Evolutionary conservation across 2,888 invertebrate species (phyloP), one percentile per base, ranked within the genome.

Genomic region (Timema cristinae): DNA sequence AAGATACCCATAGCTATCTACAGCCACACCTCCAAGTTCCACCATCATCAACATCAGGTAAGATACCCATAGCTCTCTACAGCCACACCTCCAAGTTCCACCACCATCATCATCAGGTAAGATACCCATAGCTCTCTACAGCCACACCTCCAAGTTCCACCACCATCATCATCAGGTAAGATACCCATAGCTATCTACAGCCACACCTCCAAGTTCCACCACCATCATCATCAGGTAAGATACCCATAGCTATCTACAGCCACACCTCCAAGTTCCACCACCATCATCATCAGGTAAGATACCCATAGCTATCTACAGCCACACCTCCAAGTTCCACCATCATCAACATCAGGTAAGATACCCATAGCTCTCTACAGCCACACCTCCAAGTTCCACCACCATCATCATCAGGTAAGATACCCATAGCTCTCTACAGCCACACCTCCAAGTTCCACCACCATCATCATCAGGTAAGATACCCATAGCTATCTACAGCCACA

Each of bases 391-490:
- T 91, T 86, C 78, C 93, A 94, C 80, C 93, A 93, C 77, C 93
- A 93, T 79, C 92, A 92, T 79, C 93, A 93, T 80, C 79, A 83
- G 83, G 83, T 80, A 73, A 68, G 69, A 51, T 61, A 15, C 66
- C 13, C 16, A 5, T 11, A 13, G 66, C 11, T 11, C 10, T 32
- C 32, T 32, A 32, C 32, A 32, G 32, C 32, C 74, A 74, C 59
- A 88, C 90, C 77, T 89, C 91, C 66, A 92, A 93, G 79, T 91
- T 86, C 78, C 93, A 94, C 80, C 93, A 93, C 77, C 93, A 93
- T 79, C 92, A 92, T 79, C 93, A 93, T 80, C 79, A 83, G 83
- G 83, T 80, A 73, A 68, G 69, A 51, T 61, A 15, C 66, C 13
- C 16, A 5, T 11, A 13, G 66, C 11, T 11, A 16, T 32, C 32